These are phyloP conservation scores for Paralvinella palmiformis DNA, from an alignment of 1,140 invertebrate genomes.

Conservation along the genomic window DNA sequence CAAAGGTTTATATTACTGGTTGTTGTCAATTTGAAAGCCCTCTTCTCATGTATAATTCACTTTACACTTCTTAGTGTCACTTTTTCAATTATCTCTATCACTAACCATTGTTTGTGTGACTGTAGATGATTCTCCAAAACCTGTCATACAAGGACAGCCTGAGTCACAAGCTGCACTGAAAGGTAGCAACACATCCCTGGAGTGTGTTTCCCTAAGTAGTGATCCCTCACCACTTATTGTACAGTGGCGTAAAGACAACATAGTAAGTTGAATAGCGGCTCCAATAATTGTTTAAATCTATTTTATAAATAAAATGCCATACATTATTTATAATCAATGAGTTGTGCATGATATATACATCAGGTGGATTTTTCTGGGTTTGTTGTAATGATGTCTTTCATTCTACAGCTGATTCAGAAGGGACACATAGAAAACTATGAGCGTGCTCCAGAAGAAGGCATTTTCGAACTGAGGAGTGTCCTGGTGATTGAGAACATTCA, in stretches of 20 bases:
- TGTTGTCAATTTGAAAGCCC: too few relatives aligned
- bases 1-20: too few relatives aligned
- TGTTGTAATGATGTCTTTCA: too few relatives aligned
- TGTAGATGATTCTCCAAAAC: slow-evolving; percentile 74
- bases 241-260: slow-evolving; percentile 83
- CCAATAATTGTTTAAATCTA: too few relatives aligned
- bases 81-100: too few relatives aligned
- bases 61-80: too few relatives aligned
- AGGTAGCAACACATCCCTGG: slow-evolving; percentile 72
- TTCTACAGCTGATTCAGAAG: background rate
- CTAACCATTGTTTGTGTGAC: background rate
- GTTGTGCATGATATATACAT: too few relatives aligned
- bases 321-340: too few relatives aligned
- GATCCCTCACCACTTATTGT: slow-evolving; percentile 61
- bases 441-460: slow-evolving; percentile 24
- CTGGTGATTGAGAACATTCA: slow-evolving; percentile 67
- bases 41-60: too few relatives aligned
- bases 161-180: slow-evolving; percentile 73
- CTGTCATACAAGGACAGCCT: slow-evolving; percentile 74
- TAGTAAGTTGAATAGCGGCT: slow-evolving; percentile 25
- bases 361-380: too few relatives aligned
- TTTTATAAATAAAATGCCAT: too few relatives aligned
- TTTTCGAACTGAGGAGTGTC: slow-evolving; percentile 56
- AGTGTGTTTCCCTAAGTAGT: slow-evolving; percentile 68
- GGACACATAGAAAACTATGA: background rate